Evolutionary conservation across 2,797 vertebrate species (phyloP).

Genomic region (Cercopithecus neglectus): DNA sequence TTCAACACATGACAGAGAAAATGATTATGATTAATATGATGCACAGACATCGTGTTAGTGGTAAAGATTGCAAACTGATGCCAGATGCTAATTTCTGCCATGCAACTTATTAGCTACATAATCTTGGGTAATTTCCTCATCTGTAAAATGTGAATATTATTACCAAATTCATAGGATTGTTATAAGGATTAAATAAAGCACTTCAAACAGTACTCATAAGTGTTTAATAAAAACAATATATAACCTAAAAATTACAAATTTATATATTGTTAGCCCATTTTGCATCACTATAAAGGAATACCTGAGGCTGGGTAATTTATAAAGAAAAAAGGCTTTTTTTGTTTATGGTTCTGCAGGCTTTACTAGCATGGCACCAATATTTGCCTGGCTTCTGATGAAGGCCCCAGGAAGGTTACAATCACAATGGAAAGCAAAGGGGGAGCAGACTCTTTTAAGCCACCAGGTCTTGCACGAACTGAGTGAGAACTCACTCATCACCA

Average conservation of each 20-base stretch:
- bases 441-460: neutral
- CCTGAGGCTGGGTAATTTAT: neutral
- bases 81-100: neutral
- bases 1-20: neutral
- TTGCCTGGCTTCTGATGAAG: neutral
- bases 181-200: neutral
- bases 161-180: neutral
- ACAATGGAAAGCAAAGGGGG: neutral
- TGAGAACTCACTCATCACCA: neutral
- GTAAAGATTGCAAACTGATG: neutral
- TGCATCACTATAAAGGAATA: neutral
- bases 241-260: neutral
- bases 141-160: neutral
- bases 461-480: neutral
- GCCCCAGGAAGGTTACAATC: neutral
- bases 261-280: neutral
- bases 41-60: no score
- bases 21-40: neutral
- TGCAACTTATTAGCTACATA: neutral
- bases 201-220: neutral
- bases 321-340: neutral
- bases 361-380: neutral
- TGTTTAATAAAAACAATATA: neutral
- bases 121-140: neutral
- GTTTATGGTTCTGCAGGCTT: neutral